phyloP scores from a whole-genome alignment of 2,888 invertebrate species.

The Phorcus lineatus region DNA sequence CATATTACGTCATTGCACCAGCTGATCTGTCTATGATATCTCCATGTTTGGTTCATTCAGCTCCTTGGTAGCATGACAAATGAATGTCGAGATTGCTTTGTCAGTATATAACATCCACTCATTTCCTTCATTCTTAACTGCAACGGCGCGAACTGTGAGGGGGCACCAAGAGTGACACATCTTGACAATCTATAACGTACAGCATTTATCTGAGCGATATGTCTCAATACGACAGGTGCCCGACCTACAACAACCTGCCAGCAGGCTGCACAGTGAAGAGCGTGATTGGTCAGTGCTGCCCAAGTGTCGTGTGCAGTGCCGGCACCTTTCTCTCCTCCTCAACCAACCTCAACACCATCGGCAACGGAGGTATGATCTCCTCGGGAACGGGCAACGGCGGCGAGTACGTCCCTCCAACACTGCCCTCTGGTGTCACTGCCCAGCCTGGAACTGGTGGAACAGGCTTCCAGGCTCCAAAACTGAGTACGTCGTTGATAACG shows the following conservation, averaged over 20 bases:
- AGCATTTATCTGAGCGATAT: no score
- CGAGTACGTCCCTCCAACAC: conserved; percentile 50
- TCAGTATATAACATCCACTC: no score
- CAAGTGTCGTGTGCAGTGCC: conserved; percentile 49
- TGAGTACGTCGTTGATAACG: conserved; percentile 43
- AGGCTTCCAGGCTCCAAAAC: conserved; percentile 47
- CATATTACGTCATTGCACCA: no score
- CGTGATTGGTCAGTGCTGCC: conserved; percentile 52
- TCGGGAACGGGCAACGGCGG: conserved; percentile 39
- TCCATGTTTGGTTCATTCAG: no score
- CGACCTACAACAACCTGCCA: conserved; percentile 63
- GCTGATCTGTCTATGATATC: no score
- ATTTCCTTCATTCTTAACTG: no score
- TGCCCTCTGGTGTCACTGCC: conserved; percentile 51
- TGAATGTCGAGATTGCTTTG: no score
- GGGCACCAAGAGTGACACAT: no score
- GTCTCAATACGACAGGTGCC: conserved; percentile 45
- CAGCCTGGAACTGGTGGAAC: conserved; percentile 63
- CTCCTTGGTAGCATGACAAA: no score
- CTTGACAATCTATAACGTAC: no score
- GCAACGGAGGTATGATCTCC: conserved; percentile 57
- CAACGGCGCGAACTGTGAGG: no score
- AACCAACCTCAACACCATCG: conserved; percentile 56
- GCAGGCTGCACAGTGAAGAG: conserved; percentile 46
- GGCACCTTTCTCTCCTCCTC: conserved; percentile 60